A percentile compares a stretch with the other conserved stretches of the same genome.
Conservation (phyloP, 2,113 vertebrate genomes). For the Triplophysa dalaica region DNA sequence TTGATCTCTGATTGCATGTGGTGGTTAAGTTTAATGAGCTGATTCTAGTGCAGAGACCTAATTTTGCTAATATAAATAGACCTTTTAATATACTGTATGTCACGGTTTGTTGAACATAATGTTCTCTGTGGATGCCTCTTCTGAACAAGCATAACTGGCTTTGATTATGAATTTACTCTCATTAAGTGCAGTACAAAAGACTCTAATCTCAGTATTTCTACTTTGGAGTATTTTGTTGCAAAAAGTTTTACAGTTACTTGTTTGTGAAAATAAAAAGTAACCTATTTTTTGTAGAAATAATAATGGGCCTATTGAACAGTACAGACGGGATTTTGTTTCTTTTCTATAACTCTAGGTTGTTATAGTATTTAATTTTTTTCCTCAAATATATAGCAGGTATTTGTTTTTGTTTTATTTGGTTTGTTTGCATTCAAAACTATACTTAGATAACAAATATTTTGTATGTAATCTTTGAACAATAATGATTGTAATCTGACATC, state of each 20-base stretch:
- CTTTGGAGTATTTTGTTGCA: background rate
- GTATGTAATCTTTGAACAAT: conserved; percentile 62
- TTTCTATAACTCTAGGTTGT: no score
- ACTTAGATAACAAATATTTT: no score
- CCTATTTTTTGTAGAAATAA: background rate
- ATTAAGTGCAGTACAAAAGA: conserved; percentile 59
- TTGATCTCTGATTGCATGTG: conserved; percentile 67
- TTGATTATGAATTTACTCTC: conserved; percentile 56
- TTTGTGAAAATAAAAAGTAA: background rate
- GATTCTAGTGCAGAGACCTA: conserved; percentile 73
- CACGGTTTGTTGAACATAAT: conserved; percentile 74
- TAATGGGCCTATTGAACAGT: no score
- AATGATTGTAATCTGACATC: conserved; percentile 64
- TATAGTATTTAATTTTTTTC: no score
- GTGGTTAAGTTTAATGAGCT: conserved; percentile 70
- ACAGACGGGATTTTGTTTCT: no score
- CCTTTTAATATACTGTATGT: conserved; percentile 70
- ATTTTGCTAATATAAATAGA: conserved; percentile 70
- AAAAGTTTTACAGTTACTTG: background rate
- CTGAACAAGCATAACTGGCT: conserved; percentile 61
- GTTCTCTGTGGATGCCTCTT: conserved; percentile 61
- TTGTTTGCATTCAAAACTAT: background rate
- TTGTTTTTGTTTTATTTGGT: background rate
- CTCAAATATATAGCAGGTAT: no score
- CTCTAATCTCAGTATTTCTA: conserved; percentile 55